phyloP scores from a whole-genome alignment of 2,797 vertebrate species.

The Arctocebus calabarensis region DNA sequence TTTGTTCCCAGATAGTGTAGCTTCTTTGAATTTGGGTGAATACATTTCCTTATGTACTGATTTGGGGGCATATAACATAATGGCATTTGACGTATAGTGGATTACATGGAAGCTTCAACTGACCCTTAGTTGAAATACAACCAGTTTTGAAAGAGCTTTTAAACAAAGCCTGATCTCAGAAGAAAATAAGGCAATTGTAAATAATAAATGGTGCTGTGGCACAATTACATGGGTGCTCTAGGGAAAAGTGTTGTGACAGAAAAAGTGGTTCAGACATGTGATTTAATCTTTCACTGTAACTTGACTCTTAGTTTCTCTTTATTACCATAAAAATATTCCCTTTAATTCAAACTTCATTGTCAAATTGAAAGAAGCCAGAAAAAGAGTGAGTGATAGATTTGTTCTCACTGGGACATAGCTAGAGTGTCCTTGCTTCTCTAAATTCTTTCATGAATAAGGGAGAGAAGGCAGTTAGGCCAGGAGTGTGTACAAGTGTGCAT shows the following conservation, averaged over 20 bases:
- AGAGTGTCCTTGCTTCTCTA: neutral
- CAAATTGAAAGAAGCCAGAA: conserved; percentile 55
- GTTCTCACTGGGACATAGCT: conserved; percentile 11
- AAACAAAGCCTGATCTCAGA: conserved; percentile 72
- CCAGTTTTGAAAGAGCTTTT: conserved; percentile 68
- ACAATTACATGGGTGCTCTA: conserved; percentile 53
- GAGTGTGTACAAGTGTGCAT: neutral
- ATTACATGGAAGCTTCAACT: conserved; percentile 68
- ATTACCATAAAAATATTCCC: conserved; percentile 29
- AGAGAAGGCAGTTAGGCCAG: conserved; percentile 55
- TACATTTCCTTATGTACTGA: conserved; percentile 56
- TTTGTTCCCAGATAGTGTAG: neutral
- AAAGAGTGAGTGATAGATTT: conserved; percentile 58
- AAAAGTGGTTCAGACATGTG: conserved; percentile 4
- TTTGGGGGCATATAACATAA: conserved; percentile 30
- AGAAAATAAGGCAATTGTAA: conserved; percentile 78
- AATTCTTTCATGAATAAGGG: conserved; percentile 48
- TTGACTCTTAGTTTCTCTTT: conserved; percentile 70
- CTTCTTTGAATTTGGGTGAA: conserved; percentile 63
- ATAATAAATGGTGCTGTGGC: conserved; percentile 65
- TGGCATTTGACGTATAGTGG: conserved; percentile 42
- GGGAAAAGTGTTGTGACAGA: conserved; percentile 47
- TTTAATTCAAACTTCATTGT: conserved; percentile 67
- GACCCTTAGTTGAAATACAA: conserved; percentile 66
- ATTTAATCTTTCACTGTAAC: conserved; percentile 71